These are phyloP conservation scores for Octonoba sinensis DNA, from an alignment of 2,888 invertebrate species.

Conservation along the genomic window DNA sequence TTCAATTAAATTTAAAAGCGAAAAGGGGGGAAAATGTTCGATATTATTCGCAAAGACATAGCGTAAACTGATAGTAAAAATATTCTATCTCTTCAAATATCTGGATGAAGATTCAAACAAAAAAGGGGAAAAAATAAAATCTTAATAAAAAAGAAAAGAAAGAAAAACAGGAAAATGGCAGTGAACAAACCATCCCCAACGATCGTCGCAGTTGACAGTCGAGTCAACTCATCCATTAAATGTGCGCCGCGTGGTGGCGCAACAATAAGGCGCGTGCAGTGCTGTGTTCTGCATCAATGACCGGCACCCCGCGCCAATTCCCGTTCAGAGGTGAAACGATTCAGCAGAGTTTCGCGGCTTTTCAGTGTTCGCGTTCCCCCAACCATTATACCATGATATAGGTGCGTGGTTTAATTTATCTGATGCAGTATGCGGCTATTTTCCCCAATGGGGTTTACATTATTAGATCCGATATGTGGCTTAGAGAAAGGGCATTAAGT, in stretches of 20 bases:
- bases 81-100: no score
- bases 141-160: background rate
- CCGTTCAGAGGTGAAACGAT: conserved; percentile 38
- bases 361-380: background rate
- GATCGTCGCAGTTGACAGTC: conserved; percentile 46
- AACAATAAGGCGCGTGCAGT: conserved; percentile 31
- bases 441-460: conserved; percentile 33
- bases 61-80: no score
- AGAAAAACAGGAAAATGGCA: conserved; percentile 2
- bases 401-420: conserved; percentile 57
- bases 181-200: conserved; percentile 30
- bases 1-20: no score
- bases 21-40: no score
- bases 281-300: conserved; percentile 43
- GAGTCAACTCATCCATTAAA: conserved; percentile 63
- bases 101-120: no score
- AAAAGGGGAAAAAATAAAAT: no score
- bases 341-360: conserved; percentile 27
- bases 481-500: conserved; percentile 54
- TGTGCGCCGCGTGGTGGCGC: conserved; percentile 48
- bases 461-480: conserved; percentile 29
- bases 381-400: conserved; percentile 40
- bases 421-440: conserved; percentile 39
- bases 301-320: conserved; percentile 8
- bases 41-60: no score